A percentile compares a stretch with the other conserved stretches of the same genome.
These are phyloP conservation scores for Ochropacha duplaris DNA, from an alignment of 2,888 invertebrate species.

Conservation along the genomic window DNA sequence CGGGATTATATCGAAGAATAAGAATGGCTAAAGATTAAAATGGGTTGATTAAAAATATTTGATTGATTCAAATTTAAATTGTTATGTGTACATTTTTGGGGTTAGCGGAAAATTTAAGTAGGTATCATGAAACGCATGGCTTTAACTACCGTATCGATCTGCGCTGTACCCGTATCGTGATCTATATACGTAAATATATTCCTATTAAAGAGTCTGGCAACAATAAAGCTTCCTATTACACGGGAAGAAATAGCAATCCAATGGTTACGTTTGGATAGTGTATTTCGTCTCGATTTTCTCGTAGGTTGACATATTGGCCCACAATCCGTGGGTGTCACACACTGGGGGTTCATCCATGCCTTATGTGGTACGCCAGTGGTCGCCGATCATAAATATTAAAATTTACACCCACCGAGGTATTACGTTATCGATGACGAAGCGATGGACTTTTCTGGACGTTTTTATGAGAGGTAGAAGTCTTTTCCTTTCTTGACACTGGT, in stretches of 20 bases:
- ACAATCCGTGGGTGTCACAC: constrained; percentile 21
- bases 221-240: neutral
- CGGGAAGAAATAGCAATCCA: neutral
- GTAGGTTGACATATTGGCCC: constrained; percentile 17
- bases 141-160: too few relatives aligned
- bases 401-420: constrained; percentile 32
- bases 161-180: too few relatives aligned
- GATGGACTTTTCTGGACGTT: constrained; percentile 18
- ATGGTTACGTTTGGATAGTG: neutral
- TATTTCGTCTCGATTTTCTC: neutral
- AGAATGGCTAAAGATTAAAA: too few relatives aligned
- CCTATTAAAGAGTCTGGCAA: neutral
- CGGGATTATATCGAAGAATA: too few relatives aligned
- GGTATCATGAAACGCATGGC: too few relatives aligned
- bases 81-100: too few relatives aligned
- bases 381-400: constrained; percentile 26
- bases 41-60: too few relatives aligned
- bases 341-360: constrained; percentile 19
- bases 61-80: too few relatives aligned
- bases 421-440: constrained; percentile 29
- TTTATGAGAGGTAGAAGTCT: constrained; percentile 20
- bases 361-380: constrained; percentile 28
- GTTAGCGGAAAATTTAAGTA: too few relatives aligned
- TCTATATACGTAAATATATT: too few relatives aligned
- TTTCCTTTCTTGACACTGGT: neutral